Evolutionary conservation across 2,113 vertebrate species (phyloP).

Genomic region (Urocolius indicus): DNA sequence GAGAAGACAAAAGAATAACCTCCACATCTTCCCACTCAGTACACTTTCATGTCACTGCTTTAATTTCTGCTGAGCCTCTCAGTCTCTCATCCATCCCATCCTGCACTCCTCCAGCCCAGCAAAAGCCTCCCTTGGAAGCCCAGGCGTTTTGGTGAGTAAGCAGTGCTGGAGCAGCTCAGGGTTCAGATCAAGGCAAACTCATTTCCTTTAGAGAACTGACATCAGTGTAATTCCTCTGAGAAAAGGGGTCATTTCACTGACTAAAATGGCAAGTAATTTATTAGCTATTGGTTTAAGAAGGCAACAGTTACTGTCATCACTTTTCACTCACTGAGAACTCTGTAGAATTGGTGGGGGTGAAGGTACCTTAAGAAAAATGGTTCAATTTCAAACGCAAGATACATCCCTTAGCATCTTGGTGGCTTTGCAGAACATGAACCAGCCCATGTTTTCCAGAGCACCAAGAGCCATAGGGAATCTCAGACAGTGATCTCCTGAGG

Average conservation of each 20-base stretch:
- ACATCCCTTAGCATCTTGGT: background rate
- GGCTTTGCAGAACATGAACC: background rate
- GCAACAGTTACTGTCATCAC: background rate
- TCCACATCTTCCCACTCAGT: background rate
- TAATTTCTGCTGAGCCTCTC: background rate
- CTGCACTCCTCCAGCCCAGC: background rate
- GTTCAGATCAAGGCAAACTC: background rate
- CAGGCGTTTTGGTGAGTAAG: background rate
- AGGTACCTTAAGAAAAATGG: background rate
- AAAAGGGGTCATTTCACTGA: background rate
- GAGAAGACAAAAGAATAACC: background rate
- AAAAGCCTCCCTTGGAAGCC: background rate
- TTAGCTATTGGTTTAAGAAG: background rate
- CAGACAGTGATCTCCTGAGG: background rate
- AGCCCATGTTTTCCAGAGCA: background rate
- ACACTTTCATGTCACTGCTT: background rate
- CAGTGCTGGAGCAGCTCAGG: background rate
- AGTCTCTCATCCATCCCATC: background rate
- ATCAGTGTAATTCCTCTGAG: background rate
- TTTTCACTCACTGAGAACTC: background rate
- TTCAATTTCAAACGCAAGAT: background rate
- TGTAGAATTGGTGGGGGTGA: background rate
- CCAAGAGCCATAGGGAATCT: background rate
- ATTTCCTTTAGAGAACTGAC: background rate
- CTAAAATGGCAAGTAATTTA: background rate